Evolutionary conservation across 92 coral and sea anemone genomes (phyloP).

Genomic region (Heliopora coerulea): DNA sequence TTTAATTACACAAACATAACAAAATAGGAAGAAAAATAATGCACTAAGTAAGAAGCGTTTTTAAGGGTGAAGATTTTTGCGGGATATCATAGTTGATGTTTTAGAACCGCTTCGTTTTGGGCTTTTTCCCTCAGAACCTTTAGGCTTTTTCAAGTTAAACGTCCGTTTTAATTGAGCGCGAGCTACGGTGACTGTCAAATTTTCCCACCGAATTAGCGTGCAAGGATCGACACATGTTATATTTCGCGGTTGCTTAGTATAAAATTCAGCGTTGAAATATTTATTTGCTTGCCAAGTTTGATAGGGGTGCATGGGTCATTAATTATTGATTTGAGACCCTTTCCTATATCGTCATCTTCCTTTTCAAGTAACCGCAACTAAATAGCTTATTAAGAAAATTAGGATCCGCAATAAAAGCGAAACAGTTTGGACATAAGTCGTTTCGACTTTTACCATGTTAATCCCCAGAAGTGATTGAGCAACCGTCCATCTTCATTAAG

Average conservation of each 20-base stretch:
- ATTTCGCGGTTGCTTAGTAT: conserved; percentile 35
- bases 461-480: conserved; percentile 23
- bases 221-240: background rate
- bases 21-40: conserved; percentile 25
- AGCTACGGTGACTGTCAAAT: background rate
- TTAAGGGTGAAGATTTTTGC: background rate
- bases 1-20: conserved; percentile 43
- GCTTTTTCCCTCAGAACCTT: no score
- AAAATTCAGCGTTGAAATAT: conserved; percentile 37
- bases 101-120: no score
- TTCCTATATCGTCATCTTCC: conserved; percentile 1
- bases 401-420: conserved; percentile 21
- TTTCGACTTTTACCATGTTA: conserved; percentile 18
- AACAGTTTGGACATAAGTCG: conserved; percentile 1
- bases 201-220: conserved; percentile 19
- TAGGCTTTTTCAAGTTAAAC: background rate
- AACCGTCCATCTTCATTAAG: conserved; percentile 7
- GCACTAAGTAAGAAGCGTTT: background rate
- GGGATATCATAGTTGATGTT: no score
- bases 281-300: conserved; percentile 34
- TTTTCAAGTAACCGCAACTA: conserved; percentile 38
- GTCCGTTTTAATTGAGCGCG: conserved; percentile 32
- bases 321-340: conserved; percentile 26
- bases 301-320: conserved; percentile 30
- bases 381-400: conserved; percentile 40